phyloP scores from a whole-genome alignment of 2,113 vertebrate genomes.

The Rhea pennata region DNA sequence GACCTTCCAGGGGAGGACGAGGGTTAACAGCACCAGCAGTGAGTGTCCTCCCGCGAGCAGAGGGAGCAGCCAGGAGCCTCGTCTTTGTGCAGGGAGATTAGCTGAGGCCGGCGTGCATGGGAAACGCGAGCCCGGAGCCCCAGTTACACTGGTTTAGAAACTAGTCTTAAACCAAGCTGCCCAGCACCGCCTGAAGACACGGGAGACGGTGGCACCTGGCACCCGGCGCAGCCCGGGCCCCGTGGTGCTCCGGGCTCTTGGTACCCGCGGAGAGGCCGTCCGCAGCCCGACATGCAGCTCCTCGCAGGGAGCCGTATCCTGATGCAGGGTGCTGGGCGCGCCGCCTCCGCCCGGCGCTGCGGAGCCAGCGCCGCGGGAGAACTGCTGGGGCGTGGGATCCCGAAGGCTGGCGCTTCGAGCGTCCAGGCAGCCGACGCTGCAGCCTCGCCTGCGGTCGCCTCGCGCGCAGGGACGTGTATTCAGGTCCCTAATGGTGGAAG shows the following conservation, averaged over 20 bases:
- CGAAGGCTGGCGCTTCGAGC: background rate
- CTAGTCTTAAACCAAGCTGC: too few relatives aligned
- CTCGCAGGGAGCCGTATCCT: too few relatives aligned
- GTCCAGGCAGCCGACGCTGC: accelerated
- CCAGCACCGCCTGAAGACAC: background rate
- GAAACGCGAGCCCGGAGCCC: background rate
- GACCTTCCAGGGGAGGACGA: background rate
- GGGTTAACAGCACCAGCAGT: accelerated
- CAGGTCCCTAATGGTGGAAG: too few relatives aligned
- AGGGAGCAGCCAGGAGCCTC: background rate
- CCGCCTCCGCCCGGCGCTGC: background rate
- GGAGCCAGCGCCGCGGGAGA: background rate
- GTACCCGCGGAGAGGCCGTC: too few relatives aligned
- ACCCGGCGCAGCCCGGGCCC: too few relatives aligned
- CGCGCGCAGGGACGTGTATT: background rate
- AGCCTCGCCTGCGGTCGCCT: too few relatives aligned
- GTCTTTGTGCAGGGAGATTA: accelerated
- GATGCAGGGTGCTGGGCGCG: too few relatives aligned
- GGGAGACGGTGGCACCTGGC: too few relatives aligned
- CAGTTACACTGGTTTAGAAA: background rate
- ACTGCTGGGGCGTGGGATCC: background rate
- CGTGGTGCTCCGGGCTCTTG: too few relatives aligned
- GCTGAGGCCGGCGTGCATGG: background rate
- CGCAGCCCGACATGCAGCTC: too few relatives aligned
- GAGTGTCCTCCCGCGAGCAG: background rate